Conservation (phyloP, 2,113 vertebrate species). For the Elachura formosa region DNA sequence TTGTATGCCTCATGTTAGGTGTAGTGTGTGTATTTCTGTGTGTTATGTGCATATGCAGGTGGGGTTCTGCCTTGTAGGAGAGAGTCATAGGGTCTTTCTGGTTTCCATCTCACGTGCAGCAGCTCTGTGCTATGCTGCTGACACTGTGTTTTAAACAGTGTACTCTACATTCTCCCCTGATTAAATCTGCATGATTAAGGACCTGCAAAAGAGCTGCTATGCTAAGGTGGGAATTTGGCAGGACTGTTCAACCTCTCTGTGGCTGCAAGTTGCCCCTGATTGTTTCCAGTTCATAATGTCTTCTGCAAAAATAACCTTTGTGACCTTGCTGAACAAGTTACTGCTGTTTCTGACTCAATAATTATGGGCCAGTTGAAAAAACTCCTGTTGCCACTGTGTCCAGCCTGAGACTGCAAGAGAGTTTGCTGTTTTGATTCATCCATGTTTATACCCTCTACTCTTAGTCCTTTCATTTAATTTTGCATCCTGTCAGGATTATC, state of each 20-base stretch:
- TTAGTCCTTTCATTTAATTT: background rate
- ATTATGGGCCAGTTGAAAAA: background rate
- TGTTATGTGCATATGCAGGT: background rate
- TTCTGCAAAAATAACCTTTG: background rate
- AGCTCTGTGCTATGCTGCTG: background rate
- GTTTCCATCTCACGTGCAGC: background rate
- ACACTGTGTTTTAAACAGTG: background rate
- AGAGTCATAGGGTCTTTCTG: accelerated
- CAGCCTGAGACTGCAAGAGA: background rate
- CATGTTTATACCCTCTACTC: background rate
- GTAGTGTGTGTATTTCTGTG: background rate
- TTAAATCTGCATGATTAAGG: background rate
- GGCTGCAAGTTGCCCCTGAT: background rate
- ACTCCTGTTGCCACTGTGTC: background rate
- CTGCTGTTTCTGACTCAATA: background rate
- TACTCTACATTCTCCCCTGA: background rate
- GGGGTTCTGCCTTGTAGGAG: background rate
- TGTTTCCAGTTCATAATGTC: background rate
- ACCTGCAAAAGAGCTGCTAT: background rate
- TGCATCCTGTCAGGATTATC: background rate
- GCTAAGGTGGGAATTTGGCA: background rate
- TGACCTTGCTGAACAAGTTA: background rate
- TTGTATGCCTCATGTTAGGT: accelerated
- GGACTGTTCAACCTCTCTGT: background rate
- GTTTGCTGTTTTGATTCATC: background rate